Evolutionary conservation across 2,797 vertebrate species (phyloP).

Genomic region (Crenuchus spilurus): DNA sequence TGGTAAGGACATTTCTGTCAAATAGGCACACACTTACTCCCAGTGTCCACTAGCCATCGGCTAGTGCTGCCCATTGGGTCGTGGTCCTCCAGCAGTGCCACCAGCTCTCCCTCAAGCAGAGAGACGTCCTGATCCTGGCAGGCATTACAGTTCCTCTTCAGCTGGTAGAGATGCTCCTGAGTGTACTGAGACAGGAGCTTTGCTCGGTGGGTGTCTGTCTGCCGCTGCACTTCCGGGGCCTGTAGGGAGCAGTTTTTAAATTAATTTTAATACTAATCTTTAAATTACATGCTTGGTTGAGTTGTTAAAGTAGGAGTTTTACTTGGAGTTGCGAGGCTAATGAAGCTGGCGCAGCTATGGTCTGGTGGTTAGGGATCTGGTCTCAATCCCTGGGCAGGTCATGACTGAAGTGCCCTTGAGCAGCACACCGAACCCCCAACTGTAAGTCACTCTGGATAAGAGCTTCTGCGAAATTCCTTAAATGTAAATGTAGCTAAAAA

Average conservation of each 20-base stretch:
- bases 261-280: too few relatives aligned
- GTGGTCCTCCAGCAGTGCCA: constrained; percentile 87
- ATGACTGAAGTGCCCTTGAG: too few relatives aligned
- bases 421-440: too few relatives aligned
- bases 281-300: background rate
- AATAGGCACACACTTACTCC: constrained; percentile 84
- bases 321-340: background rate
- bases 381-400: too few relatives aligned
- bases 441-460: too few relatives aligned
- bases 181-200: constrained; percentile 81
- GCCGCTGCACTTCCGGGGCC: constrained; percentile 82
- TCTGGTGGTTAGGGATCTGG: too few relatives aligned
- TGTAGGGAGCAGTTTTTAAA: constrained; percentile 52
- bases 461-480: too few relatives aligned
- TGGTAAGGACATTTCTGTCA: too few relatives aligned
- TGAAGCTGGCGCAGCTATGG: background rate
- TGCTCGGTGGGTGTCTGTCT: constrained; percentile 84
- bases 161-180: constrained; percentile 80
- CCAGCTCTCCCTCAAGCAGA: constrained; percentile 92
- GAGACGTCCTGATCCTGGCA: constrained; percentile 91
- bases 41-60: constrained; percentile 94
- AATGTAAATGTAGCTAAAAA: too few relatives aligned
- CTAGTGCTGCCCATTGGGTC: constrained; percentile 89
- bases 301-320: too few relatives aligned
- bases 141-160: constrained; percentile 95